Evolutionary conservation across 2,888 invertebrate genomes (phyloP).

Genomic region (Drosophila fungiperda): DNA sequence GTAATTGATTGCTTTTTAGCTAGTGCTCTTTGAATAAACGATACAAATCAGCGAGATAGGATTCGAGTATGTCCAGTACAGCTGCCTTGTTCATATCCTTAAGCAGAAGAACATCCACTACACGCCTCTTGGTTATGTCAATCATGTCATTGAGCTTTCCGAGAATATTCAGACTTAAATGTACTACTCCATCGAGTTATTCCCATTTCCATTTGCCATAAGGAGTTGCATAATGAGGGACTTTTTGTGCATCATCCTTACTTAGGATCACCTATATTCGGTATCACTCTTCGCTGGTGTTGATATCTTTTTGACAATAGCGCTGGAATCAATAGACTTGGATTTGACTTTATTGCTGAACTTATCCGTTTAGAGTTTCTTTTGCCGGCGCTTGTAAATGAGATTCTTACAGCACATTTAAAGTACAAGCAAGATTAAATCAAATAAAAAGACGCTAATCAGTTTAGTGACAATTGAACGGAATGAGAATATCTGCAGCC

Average conservation of each 20-base stretch:
- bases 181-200: conserved; percentile 18
- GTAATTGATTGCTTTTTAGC: conserved; percentile 59
- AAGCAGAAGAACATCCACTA: conserved; percentile 54
- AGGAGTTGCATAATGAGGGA: neutral
- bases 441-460: conserved; percentile 15
- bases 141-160: conserved; percentile 41
- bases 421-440: neutral
- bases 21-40: conserved; percentile 44
- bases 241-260: neutral
- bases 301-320: neutral
- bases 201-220: conserved; percentile 10
- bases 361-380: neutral
- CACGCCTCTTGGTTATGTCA: conserved; percentile 38
- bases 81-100: conserved; percentile 50
- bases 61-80: conserved; percentile 50
- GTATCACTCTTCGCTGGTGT: neutral
- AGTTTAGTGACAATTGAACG: conserved; percentile 5
- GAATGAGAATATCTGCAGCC: neutral
- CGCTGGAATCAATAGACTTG: neutral
- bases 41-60: conserved; percentile 51
- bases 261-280: neutral
- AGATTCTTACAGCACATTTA: neutral
- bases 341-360: neutral
- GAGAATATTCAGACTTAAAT: conserved; percentile 18
- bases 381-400: neutral